Percentiles rank a stretch among this genome's conserved stretches.
phyloP scores from a whole-genome alignment of 2,113 vertebrate species.

The Phylloscopus trochilus region DNA sequence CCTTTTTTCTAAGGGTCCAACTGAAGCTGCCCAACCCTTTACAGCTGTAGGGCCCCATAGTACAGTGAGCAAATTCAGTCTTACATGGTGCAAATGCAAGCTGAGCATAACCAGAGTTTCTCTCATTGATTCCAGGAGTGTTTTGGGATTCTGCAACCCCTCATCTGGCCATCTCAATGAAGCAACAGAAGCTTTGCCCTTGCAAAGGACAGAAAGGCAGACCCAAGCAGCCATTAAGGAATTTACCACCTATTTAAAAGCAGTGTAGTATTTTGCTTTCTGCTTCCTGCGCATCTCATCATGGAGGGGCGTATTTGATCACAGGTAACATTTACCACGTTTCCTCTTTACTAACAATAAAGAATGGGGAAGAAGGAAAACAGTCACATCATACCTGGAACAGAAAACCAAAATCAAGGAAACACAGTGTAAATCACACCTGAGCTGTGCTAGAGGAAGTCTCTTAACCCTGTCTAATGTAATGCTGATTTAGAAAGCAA shows the following conservation, averaged over 20 bases:
- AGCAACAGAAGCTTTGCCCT: background rate
- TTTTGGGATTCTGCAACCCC: background rate
- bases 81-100: background rate
- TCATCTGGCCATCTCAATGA: background rate
- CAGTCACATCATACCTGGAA: background rate
- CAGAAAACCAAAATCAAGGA: background rate
- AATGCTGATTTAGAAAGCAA: background rate
- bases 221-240: background rate
- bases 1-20: background rate
- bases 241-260: background rate
- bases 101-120: background rate
- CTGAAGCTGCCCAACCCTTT: background rate
- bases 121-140: background rate
- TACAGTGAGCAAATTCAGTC: background rate
- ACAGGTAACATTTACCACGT: background rate
- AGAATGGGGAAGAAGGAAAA: background rate
- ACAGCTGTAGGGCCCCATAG: background rate
- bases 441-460: background rate
- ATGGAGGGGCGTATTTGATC: rapidly evolving
- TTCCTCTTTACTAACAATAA: background rate
- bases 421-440: background rate
- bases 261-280: background rate
- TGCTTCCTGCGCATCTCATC: background rate
- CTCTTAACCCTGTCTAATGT: background rate
- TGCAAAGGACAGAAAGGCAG: background rate